phyloP scores from a whole-genome alignment of 2,797 vertebrate species.

The Nannoperca australis region DNA sequence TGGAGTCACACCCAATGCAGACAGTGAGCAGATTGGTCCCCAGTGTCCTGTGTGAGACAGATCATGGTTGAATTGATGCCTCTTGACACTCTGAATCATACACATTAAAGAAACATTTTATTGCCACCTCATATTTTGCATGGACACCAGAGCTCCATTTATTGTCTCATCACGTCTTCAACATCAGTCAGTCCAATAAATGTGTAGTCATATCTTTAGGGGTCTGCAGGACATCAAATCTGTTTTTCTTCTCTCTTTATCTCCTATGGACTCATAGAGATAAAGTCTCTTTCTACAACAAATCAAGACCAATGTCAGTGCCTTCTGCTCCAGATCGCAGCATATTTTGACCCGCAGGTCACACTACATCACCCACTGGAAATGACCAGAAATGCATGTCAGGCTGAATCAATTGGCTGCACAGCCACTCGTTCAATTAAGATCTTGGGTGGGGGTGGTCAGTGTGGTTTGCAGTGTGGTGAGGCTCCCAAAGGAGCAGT shows the following conservation, averaged over 20 bases:
- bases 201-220: constrained; percentile 13
- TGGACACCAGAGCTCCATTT: constrained; percentile 17
- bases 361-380: constrained; percentile 75
- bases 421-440: constrained; percentile 76
- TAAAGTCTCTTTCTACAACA: constrained; percentile 65
- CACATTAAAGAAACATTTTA: constrained; percentile 6
- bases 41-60: not conserved
- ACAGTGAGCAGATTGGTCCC: not conserved
- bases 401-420: constrained; percentile 78
- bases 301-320: constrained; percentile 69
- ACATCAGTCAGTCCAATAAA: constrained; percentile 40
- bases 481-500: constrained; percentile 76
- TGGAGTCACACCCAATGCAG: not conserved
- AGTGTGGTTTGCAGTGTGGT: constrained; percentile 57
- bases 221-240: constrained; percentile 44
- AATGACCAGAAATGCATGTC: constrained; percentile 78
- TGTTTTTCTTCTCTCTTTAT: constrained; percentile 40
- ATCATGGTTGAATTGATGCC: not conserved
- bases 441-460: constrained; percentile 56
- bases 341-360: constrained; percentile 70
- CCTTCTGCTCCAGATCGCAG: constrained; percentile 59
- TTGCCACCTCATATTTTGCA: constrained; percentile 18
- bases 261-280: constrained; percentile 58
- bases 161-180: constrained; percentile 39
- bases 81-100: not conserved